phyloP scores from a whole-genome alignment of 2,888 invertebrate species.

The Drosophila nr. perissopoda region DNA sequence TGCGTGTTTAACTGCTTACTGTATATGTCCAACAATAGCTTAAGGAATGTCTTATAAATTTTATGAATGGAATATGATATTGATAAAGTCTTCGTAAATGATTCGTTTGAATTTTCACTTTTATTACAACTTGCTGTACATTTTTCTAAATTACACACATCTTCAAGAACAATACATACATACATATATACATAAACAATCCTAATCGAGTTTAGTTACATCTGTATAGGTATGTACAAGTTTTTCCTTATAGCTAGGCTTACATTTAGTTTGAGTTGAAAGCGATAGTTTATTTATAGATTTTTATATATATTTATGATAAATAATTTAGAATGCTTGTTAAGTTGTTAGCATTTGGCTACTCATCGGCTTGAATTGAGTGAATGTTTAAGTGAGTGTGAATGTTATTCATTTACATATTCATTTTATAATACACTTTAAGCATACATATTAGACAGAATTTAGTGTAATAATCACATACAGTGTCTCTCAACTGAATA shows the following conservation, averaged over 20 bases:
- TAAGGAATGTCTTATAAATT: constrained; percentile 15
- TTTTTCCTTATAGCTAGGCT: constrained; percentile 10
- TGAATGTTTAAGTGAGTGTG: constrained; percentile 14
- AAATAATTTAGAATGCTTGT: constrained; percentile 8
- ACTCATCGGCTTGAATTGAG: constrained; percentile 24
- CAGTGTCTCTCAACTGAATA: neutral
- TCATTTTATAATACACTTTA: constrained; percentile 6
- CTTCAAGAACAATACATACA: neutral
- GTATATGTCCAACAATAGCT: neutral
- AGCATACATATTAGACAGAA: neutral
- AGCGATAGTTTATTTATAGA: constrained; percentile 9
- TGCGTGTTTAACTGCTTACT: constrained; percentile 85
- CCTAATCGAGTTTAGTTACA: constrained; percentile 37
- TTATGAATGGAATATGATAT: constrained; percentile 22
- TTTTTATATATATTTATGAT: neutral
- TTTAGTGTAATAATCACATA: constrained; percentile 5
- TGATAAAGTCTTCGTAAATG: constrained; percentile 4
- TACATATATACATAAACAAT: constrained; percentile 30
- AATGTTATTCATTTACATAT: constrained; percentile 30
- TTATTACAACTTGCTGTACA: constrained; percentile 42
- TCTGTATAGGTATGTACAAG: constrained; percentile 69
- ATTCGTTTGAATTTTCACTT: constrained; percentile 21
- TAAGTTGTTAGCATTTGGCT: constrained; percentile 45
- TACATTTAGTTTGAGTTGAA: constrained; percentile 40
- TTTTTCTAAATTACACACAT: constrained; percentile 1